These are phyloP conservation scores for Sternotherus odoratus DNA, from an alignment of 2,797 vertebrate genomes.

Conservation along the genomic window DNA sequence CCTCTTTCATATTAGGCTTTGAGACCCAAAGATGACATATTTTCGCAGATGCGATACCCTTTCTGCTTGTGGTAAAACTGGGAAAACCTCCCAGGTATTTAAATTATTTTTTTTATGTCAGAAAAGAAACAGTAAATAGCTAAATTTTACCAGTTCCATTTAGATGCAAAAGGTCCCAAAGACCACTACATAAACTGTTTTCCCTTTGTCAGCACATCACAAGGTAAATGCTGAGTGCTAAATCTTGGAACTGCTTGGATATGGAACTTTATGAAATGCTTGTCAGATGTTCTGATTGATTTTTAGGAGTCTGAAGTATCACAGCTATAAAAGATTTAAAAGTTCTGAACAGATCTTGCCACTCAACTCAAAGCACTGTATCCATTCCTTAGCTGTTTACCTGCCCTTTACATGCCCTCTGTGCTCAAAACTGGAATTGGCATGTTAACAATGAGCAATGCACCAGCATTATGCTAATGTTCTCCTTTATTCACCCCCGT, in stretches of 20 bases:
- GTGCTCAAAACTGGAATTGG: slow-evolving; percentile 32
- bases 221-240: slow-evolving; percentile 64
- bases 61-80: slow-evolving; percentile 37
- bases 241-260: slow-evolving; percentile 50
- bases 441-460: slow-evolving; percentile 22
- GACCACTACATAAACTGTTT: slow-evolving; percentile 59
- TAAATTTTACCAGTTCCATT: slow-evolving; percentile 31
- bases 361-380: not conserved
- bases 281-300: slow-evolving; percentile 54
- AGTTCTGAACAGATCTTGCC: slow-evolving; percentile 41
- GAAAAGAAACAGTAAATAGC: slow-evolving; percentile 54
- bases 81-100: slow-evolving; percentile 34
- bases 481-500: slow-evolving; percentile 16
- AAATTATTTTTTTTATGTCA: slow-evolving; percentile 9
- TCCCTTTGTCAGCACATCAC: slow-evolving; percentile 69
- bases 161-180: slow-evolving; percentile 37
- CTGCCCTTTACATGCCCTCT: slow-evolving; percentile 45
- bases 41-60: slow-evolving; percentile 65
- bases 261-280: slow-evolving; percentile 20
- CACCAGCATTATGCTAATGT: slow-evolving; percentile 1
- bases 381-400: slow-evolving; percentile 60
- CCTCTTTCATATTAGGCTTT: slow-evolving; percentile 33
- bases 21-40: not conserved
- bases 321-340: slow-evolving; percentile 56
- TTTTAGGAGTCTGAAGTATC: slow-evolving; percentile 66